Base-by-base conservation (phyloP, 2,888 invertebrate genomes). In the Rhamphomyia laevipes region DNA sequence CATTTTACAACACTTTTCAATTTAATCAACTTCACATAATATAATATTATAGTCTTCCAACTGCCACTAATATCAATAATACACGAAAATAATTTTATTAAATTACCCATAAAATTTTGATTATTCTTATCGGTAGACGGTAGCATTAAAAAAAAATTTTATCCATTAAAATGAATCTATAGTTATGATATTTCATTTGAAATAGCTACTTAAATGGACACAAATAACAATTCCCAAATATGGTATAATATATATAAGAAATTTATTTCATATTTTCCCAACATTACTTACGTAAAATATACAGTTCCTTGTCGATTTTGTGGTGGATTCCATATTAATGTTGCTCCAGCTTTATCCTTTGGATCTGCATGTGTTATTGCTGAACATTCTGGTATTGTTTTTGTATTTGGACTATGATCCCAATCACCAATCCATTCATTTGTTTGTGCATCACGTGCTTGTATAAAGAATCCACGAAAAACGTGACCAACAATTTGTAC, bases 391-490 rank as follows among this genome's bases (percentile, higher is more conserved):
- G 84, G 81, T 60, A 86, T 84, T 4, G 78, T 73, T 57, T 83
- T 86, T 3, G 85, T 84, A 63, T 86, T 86, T 1, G 81, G 78
- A 1, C 83, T 80, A 55, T 79, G 76, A 52, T 80, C 76, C 82
- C 84, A 87, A 38, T 76, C 71, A 3, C 87, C 87, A 43, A 86
- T 73, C 87, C 87, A 88, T 53, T 81, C 75, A 61, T 86, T 76
- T 1, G 79, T 77, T 51, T 78, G 74, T 11, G 74, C 77, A 58
- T 87, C 86, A 38, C 87, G 78, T 1, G 85, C 87, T 71, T 88
- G 88, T 43, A 88, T 70, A 68, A 88, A 85, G 74, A 87, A 88
- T n/a, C 88, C 87, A 59, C 85, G 82, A 71, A 88, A 87, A 2
- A 79, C 68, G 12, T 68, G 63, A 1, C 77, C 77, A 47, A 72